phyloP scores from a whole-genome alignment of 2,888 invertebrate species.

The Meteorus cinctellus region DNA sequence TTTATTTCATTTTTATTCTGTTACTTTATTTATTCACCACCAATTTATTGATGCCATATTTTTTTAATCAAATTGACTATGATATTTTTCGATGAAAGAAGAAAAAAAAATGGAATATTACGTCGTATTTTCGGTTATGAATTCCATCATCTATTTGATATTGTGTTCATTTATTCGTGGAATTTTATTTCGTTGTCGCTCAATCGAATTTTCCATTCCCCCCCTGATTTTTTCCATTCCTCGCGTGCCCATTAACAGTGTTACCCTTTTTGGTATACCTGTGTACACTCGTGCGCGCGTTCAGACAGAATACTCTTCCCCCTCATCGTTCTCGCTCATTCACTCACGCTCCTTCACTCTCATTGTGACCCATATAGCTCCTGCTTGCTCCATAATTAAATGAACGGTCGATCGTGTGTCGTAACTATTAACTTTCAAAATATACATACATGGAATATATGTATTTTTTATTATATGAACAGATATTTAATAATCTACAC shows the following conservation, averaged over 20 bases:
- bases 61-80: background rate
- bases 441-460: constrained; percentile 55
- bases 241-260: constrained; percentile 40
- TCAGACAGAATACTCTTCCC: constrained; percentile 22
- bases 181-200: background rate
- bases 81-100: background rate
- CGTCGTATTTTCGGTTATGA: background rate
- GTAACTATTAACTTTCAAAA: constrained; percentile 56
- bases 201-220: background rate
- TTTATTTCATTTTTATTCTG: background rate
- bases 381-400: constrained; percentile 61
- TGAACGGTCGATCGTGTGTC: constrained; percentile 60
- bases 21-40: no score
- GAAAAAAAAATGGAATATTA: no score
- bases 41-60: background rate
- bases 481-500: background rate
- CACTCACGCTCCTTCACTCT: constrained; percentile 24
- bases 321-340: constrained; percentile 37
- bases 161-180: background rate
- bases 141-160: background rate
- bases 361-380: constrained; percentile 53
- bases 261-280: constrained; percentile 37
- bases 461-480: background rate
- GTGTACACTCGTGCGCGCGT: background rate
- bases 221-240: constrained; percentile 18